Percentiles rank a stretch among this genome's conserved stretches.
Conservation (phyloP, 2,113 vertebrate species). For the Corydoras maculifer region DNA sequence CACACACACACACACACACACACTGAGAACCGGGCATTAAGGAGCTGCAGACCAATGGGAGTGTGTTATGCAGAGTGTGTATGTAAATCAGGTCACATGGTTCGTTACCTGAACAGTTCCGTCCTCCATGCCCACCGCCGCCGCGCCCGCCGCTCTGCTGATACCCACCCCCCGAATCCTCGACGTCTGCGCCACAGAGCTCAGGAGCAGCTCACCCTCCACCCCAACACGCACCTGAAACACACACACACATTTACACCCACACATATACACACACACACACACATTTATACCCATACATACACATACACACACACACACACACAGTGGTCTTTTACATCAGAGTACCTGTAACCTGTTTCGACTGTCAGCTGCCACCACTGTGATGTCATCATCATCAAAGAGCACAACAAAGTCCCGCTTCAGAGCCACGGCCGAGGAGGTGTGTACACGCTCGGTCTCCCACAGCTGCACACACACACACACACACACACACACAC, state of each 20-base stretch:
- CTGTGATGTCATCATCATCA: constrained; percentile 59
- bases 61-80: neutral
- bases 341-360: constrained; percentile 78
- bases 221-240: constrained; percentile 75
- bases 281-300: too few species aligned
- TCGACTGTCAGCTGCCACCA: constrained; percentile 79
- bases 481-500: constrained; percentile 5
- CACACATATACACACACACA: neutral
- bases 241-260: constrained; percentile 20
- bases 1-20: constrained; percentile 17
- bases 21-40: neutral
- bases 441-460: constrained; percentile 81
- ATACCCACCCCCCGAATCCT: constrained; percentile 79
- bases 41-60: too few species aligned
- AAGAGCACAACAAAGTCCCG: constrained; percentile 84
- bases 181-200: constrained; percentile 67
- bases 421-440: constrained; percentile 77
- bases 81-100: neutral
- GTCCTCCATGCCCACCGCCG: constrained; percentile 73
- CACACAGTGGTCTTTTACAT: neutral
- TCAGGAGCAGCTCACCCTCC: constrained; percentile 65
- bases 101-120: constrained; percentile 76
- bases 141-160: constrained; percentile 58
- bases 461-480: constrained; percentile 78
- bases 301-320: too few species aligned